Base-by-base conservation (phyloP, 2,113 vertebrate species). In the Phasianus colchicus region DNA sequence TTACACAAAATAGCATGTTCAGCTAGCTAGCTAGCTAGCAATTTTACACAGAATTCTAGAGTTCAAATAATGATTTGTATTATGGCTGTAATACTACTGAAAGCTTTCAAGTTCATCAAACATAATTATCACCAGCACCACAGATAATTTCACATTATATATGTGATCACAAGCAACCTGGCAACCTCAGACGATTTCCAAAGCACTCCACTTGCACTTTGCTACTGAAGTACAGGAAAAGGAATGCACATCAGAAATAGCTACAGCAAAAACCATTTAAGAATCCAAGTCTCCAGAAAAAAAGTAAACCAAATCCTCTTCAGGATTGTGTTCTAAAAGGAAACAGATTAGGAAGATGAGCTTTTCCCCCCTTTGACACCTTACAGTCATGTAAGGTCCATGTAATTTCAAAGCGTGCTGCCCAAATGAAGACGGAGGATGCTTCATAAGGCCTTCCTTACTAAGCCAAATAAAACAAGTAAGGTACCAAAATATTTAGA, bases 51-150 rank as follows among this genome's bases (percentile, higher is more conserved):
- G 11, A n/a, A 10, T 4, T 20, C 58, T 48, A 34, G 50, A 32
- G 52, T 24, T 61, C 25, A 13, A 11, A 10, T 10, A 89, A 50
- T 1, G 6, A 13, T 6, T 72, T 60, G 69, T 5, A n/a, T 3
- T 2, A 70, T 57, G 25, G 24, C 60, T 81, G 36, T 22, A 50
- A 25, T 61, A 66, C 52, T 32, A 70, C n/a, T 19, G 9, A 77
- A 38, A 13, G 34, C 19, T 81, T 70, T 36, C 24, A 25, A 38
- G 38, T 38, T 38, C 38, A 38, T 38, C 38, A 38, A 38, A 38
- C 22, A 22, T 2, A 1, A 70, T 6, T 36, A 47, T 34, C 7
- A 8, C 32, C 1, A 3, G 42, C 0, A 3, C 34, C 38, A 60
- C 27, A 64, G 6, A n/a, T 1, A 80, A 10, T 36, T 71, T 45